Evolutionary conservation across 2,888 invertebrate species (phyloP).

Genomic region (Vanessa cardui): DNA sequence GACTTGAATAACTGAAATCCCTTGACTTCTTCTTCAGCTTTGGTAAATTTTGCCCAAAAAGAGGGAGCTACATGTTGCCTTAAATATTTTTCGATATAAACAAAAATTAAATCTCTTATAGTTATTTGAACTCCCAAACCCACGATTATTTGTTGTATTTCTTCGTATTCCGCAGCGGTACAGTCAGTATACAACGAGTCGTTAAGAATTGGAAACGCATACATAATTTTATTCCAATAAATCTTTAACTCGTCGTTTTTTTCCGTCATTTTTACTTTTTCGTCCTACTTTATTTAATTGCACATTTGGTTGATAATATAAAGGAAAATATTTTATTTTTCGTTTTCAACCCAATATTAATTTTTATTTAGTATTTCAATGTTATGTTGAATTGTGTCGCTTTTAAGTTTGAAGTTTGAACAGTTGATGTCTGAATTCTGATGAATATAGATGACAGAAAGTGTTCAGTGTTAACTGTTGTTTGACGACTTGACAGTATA

Average conservation of each 20-base stretch:
- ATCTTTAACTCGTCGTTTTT: constrained; percentile 64
- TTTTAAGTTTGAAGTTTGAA: background rate
- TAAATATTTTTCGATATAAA: constrained; percentile 83
- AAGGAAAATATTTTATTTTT: no score
- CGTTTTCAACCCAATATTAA: no score
- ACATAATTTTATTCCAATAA: constrained; percentile 74
- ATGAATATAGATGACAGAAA: no score
- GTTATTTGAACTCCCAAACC: constrained; percentile 67
- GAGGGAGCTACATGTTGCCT: constrained; percentile 83
- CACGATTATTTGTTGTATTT: constrained; percentile 67
- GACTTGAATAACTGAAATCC: constrained; percentile 86
- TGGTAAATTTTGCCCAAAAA: constrained; percentile 86
- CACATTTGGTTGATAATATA: background rate
- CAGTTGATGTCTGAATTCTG: background rate
- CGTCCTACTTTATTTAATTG: no score
- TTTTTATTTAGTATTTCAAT: no score
- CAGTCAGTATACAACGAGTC: constrained; percentile 68
- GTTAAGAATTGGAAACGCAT: constrained; percentile 75
- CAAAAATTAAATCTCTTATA: constrained; percentile 69
- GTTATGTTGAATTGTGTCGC: no score
- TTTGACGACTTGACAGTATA: no score
- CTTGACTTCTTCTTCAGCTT: constrained; percentile 76
- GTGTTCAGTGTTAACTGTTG: no score
- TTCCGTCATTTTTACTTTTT: constrained; percentile 52
- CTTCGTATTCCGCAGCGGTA: constrained; percentile 64